phyloP scores from a whole-genome alignment of 2,888 invertebrate genomes.

The Spialia ferax region DNA sequence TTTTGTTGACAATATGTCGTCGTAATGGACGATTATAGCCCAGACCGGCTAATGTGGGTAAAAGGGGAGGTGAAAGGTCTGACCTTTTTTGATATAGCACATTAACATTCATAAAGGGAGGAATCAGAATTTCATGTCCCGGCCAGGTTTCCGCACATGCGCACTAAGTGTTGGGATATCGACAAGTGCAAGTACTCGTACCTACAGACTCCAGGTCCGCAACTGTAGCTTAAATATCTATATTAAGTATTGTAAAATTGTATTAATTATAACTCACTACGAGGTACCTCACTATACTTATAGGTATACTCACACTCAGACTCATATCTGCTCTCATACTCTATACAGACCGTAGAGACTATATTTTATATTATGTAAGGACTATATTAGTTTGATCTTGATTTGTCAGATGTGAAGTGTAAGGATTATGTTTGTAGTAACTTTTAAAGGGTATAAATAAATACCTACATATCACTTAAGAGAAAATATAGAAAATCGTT shows the following conservation, averaged over 20 bases:
- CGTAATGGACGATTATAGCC: neutral
- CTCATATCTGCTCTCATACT: too few species aligned
- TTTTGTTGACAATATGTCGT: neutral
- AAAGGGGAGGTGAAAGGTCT: constrained; percentile 53
- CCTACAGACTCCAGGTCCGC: constrained; percentile 60
- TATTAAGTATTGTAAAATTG: neutral
- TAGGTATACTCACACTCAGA: too few species aligned
- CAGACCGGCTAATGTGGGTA: constrained; percentile 1
- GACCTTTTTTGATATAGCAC: constrained; percentile 68
- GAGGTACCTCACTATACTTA: too few species aligned
- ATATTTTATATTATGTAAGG: too few species aligned
- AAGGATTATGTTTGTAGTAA: too few species aligned
- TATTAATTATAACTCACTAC: too few species aligned
- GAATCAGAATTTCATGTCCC: constrained; percentile 78
- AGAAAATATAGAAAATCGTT: too few species aligned
- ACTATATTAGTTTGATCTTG: too few species aligned
- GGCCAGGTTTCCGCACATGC: constrained; percentile 75
- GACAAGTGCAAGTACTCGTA: constrained; percentile 69
- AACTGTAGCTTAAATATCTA: neutral
- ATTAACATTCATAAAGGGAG: constrained; percentile 80
- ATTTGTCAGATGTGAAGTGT: too few species aligned
- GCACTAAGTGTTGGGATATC: constrained; percentile 65
- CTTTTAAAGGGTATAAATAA: too few species aligned
- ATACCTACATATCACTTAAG: too few species aligned
- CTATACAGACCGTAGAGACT: too few species aligned